These are phyloP conservation scores for Corythornis madagascariensis DNA, from an alignment of 2,113 vertebrate species.

Conservation along the genomic window DNA sequence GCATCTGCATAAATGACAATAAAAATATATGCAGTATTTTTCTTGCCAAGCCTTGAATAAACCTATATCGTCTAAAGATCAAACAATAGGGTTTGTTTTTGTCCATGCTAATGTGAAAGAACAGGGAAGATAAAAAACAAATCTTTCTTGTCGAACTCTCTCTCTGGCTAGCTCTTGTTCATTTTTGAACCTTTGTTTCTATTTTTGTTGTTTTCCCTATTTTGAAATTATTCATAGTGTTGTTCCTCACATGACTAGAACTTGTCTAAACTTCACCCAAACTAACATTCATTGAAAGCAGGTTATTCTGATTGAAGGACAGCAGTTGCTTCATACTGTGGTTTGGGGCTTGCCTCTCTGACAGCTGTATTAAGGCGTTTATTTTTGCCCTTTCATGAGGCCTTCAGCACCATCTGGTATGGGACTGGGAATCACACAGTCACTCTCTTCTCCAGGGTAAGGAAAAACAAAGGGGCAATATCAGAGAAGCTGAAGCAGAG, in stretches of 20 bases:
- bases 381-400: slow-evolving; percentile 23
- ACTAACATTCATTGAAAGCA: slow-evolving; percentile 26
- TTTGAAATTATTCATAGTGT: slow-evolving; percentile 9
- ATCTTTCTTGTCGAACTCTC: not conserved
- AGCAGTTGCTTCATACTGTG: not conserved
- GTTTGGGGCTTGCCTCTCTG: slow-evolving; percentile 4
- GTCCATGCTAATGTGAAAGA: not conserved
- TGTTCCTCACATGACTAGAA: not conserved
- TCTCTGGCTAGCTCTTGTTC: not conserved
- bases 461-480: slow-evolving; percentile 21
- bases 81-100: not conserved
- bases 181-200: not conserved
- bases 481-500: not conserved
- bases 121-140: not conserved
- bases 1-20: not conserved
- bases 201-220: not conserved
- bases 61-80: not conserved
- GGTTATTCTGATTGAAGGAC: slow-evolving; percentile 48
- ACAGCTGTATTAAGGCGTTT: slow-evolving; percentile 26
- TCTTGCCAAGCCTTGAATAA: not conserved
- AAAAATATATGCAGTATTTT: not conserved
- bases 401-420: not conserved
- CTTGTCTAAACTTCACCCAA: not conserved
- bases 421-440: not conserved
- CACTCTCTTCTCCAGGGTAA: not conserved